Evolutionary conservation across 2,797 vertebrate species (phyloP), one percentile per base, ranked within the genome.

Genomic region (Lutjanus campechanus): DNA sequence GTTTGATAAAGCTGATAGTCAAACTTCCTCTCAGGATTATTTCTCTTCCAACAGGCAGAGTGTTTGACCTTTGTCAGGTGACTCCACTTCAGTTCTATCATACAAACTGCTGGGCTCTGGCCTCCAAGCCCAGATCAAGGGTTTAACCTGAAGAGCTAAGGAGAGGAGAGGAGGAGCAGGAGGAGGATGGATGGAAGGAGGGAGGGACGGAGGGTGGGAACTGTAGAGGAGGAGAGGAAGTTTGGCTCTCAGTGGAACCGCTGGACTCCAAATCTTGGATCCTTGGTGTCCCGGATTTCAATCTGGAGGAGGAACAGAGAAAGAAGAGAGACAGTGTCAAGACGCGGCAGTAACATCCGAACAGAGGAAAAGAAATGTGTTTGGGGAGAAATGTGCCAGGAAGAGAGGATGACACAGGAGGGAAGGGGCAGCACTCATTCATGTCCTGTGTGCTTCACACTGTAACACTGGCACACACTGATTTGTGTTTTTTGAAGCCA

Each of bases 281-380:
- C 93, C 73, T 85, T 93, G 43, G 69, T 77, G 77, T 94, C 93
- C 64, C 89, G 89, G 80, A 93, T 93, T 83, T 94, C 93, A 92
- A 95, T 94, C 94, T 95, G 85, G 47, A 83, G 16, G 66, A 76
- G 81, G 58, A 81, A 61, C 66, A 55, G 71, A 76, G 61, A 87
- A 41, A 82, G 25, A 49, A 58, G 71, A 78, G 60, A 78, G 53
- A 53, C 43, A 19, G 49, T 11, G 53, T 88, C 36, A 82, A 49
- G 46, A 60, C 8, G 16, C 19, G 3, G 47, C 25, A 56, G 41
- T 10, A 49, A 15, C 7, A 25, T 36, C 16, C 44, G 17, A 44
- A 46, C 29, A 62, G 19, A 62, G 11, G 17, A 54, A 17, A 51
- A 41, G 4, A 56, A 36, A 16, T 1, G 2, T 8, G 49, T 49